A percentile compares a stretch with the other conserved stretches of the same genome.
These are phyloP conservation scores for Canis aureus DNA, from an alignment of 2,113 vertebrate genomes.

Conservation along the genomic window DNA sequence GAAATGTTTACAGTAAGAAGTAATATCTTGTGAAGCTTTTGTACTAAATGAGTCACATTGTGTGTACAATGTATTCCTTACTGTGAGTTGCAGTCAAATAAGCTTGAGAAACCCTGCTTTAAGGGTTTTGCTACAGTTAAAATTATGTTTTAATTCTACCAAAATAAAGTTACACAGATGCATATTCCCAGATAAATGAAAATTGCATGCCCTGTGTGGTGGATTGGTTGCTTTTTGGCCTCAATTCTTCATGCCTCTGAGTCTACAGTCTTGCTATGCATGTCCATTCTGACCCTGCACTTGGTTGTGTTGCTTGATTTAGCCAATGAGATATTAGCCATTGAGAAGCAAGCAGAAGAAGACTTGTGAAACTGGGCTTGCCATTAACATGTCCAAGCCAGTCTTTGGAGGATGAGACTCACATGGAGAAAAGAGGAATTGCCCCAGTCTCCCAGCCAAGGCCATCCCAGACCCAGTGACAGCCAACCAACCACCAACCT, in stretches of 20 bases:
- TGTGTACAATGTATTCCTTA: background rate
- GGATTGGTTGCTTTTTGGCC: background rate
- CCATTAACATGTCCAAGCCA: background rate
- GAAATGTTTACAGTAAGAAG: background rate
- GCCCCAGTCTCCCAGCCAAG: background rate
- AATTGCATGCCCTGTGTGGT: background rate
- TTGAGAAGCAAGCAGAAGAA: background rate
- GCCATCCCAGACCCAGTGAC: background rate
- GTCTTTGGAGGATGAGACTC: background rate
- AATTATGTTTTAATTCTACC: background rate
- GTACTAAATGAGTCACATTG: background rate
- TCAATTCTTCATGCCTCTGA: background rate
- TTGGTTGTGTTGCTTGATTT: background rate
- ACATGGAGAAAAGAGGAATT: background rate
- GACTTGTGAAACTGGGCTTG: background rate
- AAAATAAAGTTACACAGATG: background rate
- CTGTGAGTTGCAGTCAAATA: background rate
- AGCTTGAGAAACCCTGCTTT: background rate
- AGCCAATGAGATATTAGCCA: background rate
- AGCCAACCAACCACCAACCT: background rate
- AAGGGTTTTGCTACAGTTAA: background rate
- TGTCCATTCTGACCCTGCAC: background rate
- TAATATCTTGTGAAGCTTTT: background rate
- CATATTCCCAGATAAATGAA: slow-evolving; percentile 9
- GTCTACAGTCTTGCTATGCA: too few relatives aligned